These are phyloP conservation scores for Callopanchax toddi DNA, from an alignment of 2,113 vertebrate species.

Conservation along the genomic window DNA sequence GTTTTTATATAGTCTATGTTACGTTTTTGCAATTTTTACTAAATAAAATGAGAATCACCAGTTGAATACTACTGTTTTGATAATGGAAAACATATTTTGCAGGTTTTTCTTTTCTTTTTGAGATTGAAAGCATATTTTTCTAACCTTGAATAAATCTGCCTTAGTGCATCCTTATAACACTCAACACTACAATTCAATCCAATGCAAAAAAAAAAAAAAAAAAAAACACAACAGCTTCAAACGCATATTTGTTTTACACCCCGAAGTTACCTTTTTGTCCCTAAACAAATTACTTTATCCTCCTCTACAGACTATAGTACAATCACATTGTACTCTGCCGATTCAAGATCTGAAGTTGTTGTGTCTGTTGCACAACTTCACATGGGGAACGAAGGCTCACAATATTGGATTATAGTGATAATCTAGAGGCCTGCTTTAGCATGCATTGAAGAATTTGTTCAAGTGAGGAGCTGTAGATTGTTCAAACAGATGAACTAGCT, in stretches of 20 bases:
- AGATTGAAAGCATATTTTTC: slow-evolving; percentile 15
- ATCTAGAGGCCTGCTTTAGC: slow-evolving; percentile 56
- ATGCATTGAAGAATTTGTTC: slow-evolving; percentile 56
- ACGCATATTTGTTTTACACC: slow-evolving; percentile 50
- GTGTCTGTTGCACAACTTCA: slow-evolving; percentile 38
- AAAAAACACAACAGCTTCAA: slow-evolving; percentile 51
- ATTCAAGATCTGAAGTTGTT: slow-evolving; percentile 51
- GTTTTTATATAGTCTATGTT: too few relatives aligned
- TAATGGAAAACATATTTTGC: slow-evolving; percentile 27
- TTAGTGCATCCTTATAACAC: slow-evolving; percentile 21
- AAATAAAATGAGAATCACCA: neutral
- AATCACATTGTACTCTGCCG: slow-evolving; percentile 39
- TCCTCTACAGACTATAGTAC: slow-evolving; percentile 32
- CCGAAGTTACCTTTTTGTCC: slow-evolving; percentile 27
- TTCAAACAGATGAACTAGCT: slow-evolving; percentile 66
- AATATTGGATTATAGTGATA: slow-evolving; percentile 52
- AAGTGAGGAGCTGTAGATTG: slow-evolving; percentile 54
- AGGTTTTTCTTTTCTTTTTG: slow-evolving; percentile 9
- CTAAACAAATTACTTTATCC: slow-evolving; percentile 49
- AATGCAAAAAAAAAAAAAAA: neutral
- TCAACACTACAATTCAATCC: slow-evolving; percentile 24
- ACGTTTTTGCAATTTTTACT: slow-evolving; percentile 2
- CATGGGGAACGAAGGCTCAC: slow-evolving; percentile 54
- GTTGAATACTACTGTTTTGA: slow-evolving; percentile 12
- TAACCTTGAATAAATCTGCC: slow-evolving; percentile 32